phyloP scores from a whole-genome alignment of 2,888 invertebrate species.

The Morpho helenor region DNA sequence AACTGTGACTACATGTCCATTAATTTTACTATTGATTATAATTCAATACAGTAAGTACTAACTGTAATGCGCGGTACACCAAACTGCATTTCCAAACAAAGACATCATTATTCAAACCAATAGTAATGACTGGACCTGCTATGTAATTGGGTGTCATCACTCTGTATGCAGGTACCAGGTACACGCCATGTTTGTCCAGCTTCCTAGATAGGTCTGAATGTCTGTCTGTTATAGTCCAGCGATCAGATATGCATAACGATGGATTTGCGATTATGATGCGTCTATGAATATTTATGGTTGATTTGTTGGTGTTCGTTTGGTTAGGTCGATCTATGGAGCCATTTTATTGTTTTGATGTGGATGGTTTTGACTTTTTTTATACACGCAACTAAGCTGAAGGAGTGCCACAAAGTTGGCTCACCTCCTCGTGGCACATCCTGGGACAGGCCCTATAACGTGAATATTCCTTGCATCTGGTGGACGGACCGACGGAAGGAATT shows the following conservation, averaged over 20 bases:
- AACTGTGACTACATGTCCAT: too few species aligned
- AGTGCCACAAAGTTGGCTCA: too few species aligned
- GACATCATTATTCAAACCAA: not conserved
- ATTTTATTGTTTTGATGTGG: not conserved
- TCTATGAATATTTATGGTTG: conserved; percentile 12
- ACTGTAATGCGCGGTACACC: conserved; percentile 4
- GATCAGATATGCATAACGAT: conserved; percentile 17
- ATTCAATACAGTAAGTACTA: not conserved
- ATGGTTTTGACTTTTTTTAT: not conserved
- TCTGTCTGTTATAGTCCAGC: conserved; percentile 14
- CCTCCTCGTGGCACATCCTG: too few species aligned
- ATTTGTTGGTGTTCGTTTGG: conserved; percentile 11
- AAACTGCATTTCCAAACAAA: not conserved
- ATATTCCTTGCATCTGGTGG: too few species aligned
- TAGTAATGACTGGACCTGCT: not conserved
- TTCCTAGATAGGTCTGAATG: conserved; percentile 10
- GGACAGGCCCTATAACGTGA: too few species aligned
- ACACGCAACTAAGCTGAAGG: too few species aligned
- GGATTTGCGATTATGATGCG: conserved; percentile 8
- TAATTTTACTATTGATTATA: too few species aligned
- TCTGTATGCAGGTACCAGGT: not conserved
- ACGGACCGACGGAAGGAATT: too few species aligned
- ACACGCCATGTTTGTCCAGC: conserved; percentile 4
- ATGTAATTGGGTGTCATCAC: not conserved
- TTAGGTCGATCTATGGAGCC: not conserved